These are phyloP conservation scores for Pitta sordida DNA, from an alignment of 2,113 vertebrate genomes.

Conservation along the genomic window DNA sequence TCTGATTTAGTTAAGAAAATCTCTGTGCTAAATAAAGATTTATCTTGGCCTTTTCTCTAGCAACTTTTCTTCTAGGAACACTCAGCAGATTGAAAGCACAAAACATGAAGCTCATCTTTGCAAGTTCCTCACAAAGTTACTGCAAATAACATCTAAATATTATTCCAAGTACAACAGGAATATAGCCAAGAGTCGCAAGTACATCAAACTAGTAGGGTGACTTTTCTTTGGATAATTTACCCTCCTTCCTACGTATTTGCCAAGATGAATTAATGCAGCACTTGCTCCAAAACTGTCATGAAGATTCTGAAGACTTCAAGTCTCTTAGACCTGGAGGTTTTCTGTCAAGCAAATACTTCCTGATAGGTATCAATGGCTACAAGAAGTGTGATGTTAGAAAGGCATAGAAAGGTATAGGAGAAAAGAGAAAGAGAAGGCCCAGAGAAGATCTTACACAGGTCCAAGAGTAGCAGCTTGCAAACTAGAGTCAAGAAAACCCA, in stretches of 20 bases:
- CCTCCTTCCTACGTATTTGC: not conserved
- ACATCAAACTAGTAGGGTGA: not conserved
- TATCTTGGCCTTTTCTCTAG: not conserved
- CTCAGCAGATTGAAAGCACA: not conserved
- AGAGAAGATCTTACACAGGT: not conserved
- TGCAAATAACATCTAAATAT: not conserved
- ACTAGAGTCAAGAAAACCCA: not conserved
- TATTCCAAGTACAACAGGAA: not conserved
- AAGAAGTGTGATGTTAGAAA: no score
- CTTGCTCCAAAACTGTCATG: not conserved
- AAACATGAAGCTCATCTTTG: not conserved
- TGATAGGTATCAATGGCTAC: not conserved
- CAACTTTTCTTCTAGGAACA: slow-evolving; percentile 3
- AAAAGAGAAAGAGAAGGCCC: not conserved
- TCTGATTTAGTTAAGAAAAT: slow-evolving; percentile 6
- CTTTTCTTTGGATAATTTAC: not conserved
- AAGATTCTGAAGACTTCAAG: not conserved
- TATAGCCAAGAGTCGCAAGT: not conserved
- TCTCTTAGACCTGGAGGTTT: not conserved
- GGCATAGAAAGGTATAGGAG: no score
- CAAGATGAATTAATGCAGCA: not conserved
- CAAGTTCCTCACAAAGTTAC: not conserved
- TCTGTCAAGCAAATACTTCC: not conserved
- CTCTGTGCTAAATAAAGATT: not conserved
- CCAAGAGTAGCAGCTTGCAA: not conserved